A percentile compares a stretch with the other conserved stretches of the same genome.
Evolutionary conservation across 2,888 invertebrate species (phyloP).

Genomic region (Shargacucullia verbasci): DNA sequence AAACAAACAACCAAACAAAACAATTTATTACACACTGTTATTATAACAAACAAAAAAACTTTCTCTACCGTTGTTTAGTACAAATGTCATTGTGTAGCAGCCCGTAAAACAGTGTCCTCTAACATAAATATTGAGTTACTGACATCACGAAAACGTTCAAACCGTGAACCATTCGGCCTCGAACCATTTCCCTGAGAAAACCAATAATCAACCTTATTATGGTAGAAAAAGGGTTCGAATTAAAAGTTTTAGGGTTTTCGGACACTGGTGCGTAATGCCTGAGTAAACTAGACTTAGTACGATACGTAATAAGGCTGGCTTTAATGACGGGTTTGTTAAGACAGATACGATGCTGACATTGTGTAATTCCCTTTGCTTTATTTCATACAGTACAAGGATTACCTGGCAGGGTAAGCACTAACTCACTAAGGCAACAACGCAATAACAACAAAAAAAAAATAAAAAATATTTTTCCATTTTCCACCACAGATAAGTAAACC

Average conservation of each 20-base stretch:
- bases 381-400: not conserved
- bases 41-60: conserved; percentile 5
- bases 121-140: conserved; percentile 35
- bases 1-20: conserved; percentile 16
- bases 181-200: conserved; percentile 8
- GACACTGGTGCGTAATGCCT: conserved; percentile 27
- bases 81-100: conserved; percentile 26
- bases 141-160: conserved; percentile 31
- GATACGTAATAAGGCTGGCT: conserved; percentile 31
- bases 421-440: too few relatives aligned
- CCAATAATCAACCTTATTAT: conserved; percentile 33
- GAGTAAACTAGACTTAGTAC: conserved; percentile 38
- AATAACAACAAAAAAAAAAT: too few relatives aligned
- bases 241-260: conserved; percentile 14
- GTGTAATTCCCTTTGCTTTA: conserved; percentile 23
- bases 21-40: conserved; percentile 13
- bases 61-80: conserved; percentile 6
- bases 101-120: conserved; percentile 26
- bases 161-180: conserved; percentile 32
- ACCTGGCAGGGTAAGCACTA: not conserved
- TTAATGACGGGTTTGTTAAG: conserved; percentile 41
- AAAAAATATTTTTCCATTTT: too few relatives aligned
- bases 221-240: conserved; percentile 25
- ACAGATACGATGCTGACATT: conserved; percentile 35
- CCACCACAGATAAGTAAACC: too few relatives aligned